Evolutionary conservation across 2,888 invertebrate species (phyloP), one percentile per base, ranked within the genome.

Genomic region (Colletes collaris): DNA sequence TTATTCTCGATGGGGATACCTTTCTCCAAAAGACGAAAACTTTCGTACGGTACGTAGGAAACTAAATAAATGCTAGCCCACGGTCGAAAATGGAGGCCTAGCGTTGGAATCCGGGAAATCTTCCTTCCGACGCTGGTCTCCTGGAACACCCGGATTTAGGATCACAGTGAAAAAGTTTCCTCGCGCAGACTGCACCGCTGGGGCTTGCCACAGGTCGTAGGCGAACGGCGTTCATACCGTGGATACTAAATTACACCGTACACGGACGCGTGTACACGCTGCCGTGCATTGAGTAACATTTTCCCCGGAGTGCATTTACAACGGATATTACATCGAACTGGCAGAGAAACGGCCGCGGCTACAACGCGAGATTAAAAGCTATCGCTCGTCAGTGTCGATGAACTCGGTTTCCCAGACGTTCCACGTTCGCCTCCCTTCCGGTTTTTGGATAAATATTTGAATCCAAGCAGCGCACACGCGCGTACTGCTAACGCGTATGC

Each of bases 221-320:
- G 10, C 56, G 67, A 71, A 55, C 56, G 63, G 71, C 67, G 76
- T 81, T 85, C 81, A 78, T 79, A 79, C 56, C 75, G 72, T 60
- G 79, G 77, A 76, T 75, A 83, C 83, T 85, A 85, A 85, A 85
- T 85, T 83, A 85, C 85, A 78, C 69, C 73, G 81, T 83, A 71
- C 76, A 79, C 60, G 70, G 70, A 75, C 75, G 67, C 50, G 74
- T 72, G 76, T 80, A 76, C 60, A 62, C 68, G 35, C 56, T 50
- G 53, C 40, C 50, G 62, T 56, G 77, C 83, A 79, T 85, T 77
- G 83, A 79, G 85, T 77, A 85, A 85, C 85, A 83, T 86, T 86
- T 82, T 68, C 86, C 86, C 85, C 68, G 71, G 84, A 86, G 86
- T 86, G 86, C 86, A 86, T 86, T 86, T 86, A 84, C 86, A 85